Base-by-base conservation (phyloP, 2,888 invertebrate species). In the Oligia fasciuncula region DNA sequence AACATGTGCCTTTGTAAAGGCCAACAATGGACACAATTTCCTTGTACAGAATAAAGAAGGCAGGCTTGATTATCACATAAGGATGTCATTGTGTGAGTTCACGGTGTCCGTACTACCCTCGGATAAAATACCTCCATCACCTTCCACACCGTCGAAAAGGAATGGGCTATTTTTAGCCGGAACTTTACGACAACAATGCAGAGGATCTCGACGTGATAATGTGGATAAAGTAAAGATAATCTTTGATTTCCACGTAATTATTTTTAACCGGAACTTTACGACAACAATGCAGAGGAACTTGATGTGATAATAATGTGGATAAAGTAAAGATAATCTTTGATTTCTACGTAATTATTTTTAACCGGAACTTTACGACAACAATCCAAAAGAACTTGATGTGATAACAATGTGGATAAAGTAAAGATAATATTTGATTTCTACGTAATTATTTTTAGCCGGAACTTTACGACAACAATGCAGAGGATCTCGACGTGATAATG, bases 61-160 rank as follows among this genome's bases (percentile, higher is more conserved):
- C 75, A 75, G 29, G 57, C 69, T 65, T 81, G 80, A 81, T 80
- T 80, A 69, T 81, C 49, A 75, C 80, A 57, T 65, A 69, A 81
- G 76, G 57, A 43, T 8, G 40, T 29, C 49, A 76, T 81, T 81
- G 76, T 80, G 62, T 68, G 65, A 63, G 35, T 35, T 69, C 49
- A 57, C 81, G 40, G 23, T 81, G 40, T 68, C 51, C 46, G 17
- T 49, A 43, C 57, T 81, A 63, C 68, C 49, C 17, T 69, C 63
- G 40, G 57, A 81, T 75, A 81, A 57, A 80, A 80, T 57, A 63
- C 57, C 68, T 80, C 49, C 29, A 51, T 80, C 69, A 69, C 35
- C 60, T 76, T 76, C 35, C 57, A 73, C 65, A 49, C 49, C 14
- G 40, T 65, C 40, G 40, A 57, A 57, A 29, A 57, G 11, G 54